These are phyloP conservation scores for Alsophila aescularia DNA, from an alignment of 2,888 invertebrate genomes.

Conservation along the genomic window DNA sequence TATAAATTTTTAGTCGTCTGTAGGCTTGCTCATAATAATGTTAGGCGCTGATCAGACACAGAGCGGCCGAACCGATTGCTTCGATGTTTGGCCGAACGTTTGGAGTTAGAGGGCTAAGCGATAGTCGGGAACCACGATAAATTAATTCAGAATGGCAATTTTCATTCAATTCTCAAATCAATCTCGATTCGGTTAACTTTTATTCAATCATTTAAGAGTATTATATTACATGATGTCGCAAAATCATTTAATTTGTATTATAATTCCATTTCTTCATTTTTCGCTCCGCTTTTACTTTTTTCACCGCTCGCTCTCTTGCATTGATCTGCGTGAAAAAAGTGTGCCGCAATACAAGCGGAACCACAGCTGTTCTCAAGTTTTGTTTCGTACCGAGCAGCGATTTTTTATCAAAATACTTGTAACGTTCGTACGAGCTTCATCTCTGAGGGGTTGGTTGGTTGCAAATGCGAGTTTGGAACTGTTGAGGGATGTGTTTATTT, in stretches of 20 bases:
- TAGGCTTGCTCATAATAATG: too few relatives aligned
- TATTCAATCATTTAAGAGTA: too few relatives aligned
- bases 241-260: neutral
- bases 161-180: too few relatives aligned
- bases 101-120: too few relatives aligned
- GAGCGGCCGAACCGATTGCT: too few relatives aligned
- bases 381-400: slow-evolving; percentile 18
- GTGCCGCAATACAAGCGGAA: slow-evolving; percentile 22
- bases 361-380: slow-evolving; percentile 28
- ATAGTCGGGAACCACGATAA: too few relatives aligned
- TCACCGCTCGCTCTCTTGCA: slow-evolving; percentile 15
- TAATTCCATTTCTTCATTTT: neutral
- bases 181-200: too few relatives aligned
- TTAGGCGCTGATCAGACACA: too few relatives aligned
- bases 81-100: too few relatives aligned
- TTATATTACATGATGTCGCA: neutral
- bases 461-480: slow-evolving; percentile 27
- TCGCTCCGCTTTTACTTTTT: too few relatives aligned
- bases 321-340: slow-evolving; percentile 17
- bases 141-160: too few relatives aligned
- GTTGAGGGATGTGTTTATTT: slow-evolving; percentile 18
- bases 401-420: slow-evolving; percentile 31
- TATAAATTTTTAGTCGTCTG: too few relatives aligned
- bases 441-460: slow-evolving; percentile 20
- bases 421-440: slow-evolving; percentile 21